Evolutionary conservation across 2,888 invertebrate genomes (phyloP).

Genomic region (Brachypalpus laphriformis): DNA sequence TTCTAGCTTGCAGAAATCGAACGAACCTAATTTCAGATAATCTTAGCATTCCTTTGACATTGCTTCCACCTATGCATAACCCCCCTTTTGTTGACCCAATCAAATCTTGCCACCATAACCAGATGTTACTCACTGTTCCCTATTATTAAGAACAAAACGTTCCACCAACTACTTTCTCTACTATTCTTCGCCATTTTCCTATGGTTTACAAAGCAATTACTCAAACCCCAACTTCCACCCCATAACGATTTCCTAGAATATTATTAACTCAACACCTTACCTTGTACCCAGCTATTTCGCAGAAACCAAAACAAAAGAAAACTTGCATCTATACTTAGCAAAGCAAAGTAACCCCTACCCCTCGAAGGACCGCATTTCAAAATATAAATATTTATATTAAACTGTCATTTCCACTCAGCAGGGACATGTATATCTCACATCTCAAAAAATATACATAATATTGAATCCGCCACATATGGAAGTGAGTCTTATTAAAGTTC

Average conservation of each 20-base stretch:
- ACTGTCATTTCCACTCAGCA: slow-evolving; percentile 62
- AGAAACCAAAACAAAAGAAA: neutral
- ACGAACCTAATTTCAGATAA: neutral
- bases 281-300: neutral
- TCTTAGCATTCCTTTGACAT: neutral
- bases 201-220: slow-evolving; percentile 28
- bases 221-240: slow-evolving; percentile 4
- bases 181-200: neutral
- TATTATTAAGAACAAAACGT: neutral
- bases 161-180: neutral
- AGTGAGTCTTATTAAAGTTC: slow-evolving; percentile 73
- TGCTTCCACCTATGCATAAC: neutral
- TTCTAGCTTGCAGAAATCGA: neutral
- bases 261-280: neutral
- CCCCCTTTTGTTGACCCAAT: slow-evolving; percentile 14
- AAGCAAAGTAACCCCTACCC: neutral
- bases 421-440: slow-evolving; percentile 36
- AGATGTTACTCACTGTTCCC: neutral
- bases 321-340: neutral
- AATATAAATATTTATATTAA: slow-evolving; percentile 51
- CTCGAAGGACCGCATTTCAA: neutral
- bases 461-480: slow-evolving; percentile 59
- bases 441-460: slow-evolving; percentile 52
- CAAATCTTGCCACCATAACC: neutral
- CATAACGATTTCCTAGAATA: neutral